Conservation (phyloP, 2,113 vertebrate species). For the Myiagra hebetior region DNA sequence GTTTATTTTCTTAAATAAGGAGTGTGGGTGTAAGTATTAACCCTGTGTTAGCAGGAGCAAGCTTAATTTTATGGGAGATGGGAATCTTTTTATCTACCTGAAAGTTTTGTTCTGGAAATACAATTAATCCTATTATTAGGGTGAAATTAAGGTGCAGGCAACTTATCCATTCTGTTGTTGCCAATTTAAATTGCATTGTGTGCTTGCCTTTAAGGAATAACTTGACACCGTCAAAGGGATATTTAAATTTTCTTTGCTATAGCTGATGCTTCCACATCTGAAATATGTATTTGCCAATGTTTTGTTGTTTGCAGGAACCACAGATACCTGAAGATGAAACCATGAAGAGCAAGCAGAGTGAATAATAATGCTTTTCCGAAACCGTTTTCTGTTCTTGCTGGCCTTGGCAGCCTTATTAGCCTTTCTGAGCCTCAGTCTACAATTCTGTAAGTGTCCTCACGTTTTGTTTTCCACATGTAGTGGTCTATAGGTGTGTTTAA, state of each 20-base stretch:
- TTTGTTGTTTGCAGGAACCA: constrained; percentile 52
- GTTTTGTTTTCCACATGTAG: neutral
- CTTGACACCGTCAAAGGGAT: neutral
- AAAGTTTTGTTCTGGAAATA: neutral
- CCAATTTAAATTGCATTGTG: neutral
- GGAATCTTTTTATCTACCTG: neutral
- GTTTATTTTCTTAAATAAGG: neutral
- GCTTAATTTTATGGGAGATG: neutral
- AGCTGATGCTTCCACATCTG: neutral
- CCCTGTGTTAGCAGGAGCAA: neutral
- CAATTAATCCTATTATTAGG: neutral
- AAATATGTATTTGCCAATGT: neutral
- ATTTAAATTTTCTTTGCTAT: neutral
- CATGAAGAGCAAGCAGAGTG: constrained; percentile 83
- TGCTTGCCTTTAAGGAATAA: neutral
- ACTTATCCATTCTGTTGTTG: neutral
- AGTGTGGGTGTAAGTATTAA: neutral
- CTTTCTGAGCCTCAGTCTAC: constrained; percentile 91
- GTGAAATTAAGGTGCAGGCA: neutral
- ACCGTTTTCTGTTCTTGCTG: constrained; percentile 92
- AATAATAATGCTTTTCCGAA: constrained; percentile 92
- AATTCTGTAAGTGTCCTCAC: constrained; percentile 85
- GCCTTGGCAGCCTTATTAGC: constrained; percentile 86
- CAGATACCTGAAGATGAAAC: constrained; percentile 51
- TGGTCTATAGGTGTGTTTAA: neutral